Conservation (phyloP, 2,888 invertebrate species). For the Eupithecia vulgata region DNA sequence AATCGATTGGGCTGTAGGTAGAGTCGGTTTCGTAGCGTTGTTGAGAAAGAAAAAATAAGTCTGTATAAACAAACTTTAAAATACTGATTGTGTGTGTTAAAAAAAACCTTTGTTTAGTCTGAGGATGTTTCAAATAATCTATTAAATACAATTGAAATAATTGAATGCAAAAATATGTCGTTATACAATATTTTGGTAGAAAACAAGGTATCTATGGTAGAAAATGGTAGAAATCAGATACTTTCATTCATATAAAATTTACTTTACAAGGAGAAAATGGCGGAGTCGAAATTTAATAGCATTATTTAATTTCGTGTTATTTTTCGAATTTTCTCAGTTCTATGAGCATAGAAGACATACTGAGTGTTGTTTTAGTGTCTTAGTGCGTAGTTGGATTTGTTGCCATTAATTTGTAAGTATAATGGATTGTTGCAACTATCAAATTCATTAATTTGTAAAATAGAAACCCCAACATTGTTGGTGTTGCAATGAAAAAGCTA, state of each 20-base stretch:
- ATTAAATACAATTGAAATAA: too few species aligned
- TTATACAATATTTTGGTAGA: constrained; percentile 31
- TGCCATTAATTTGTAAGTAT: constrained; percentile 74
- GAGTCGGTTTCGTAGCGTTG: too few species aligned
- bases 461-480: constrained; percentile 73
- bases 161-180: too few species aligned
- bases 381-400: constrained; percentile 51
- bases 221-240: constrained; percentile 28
- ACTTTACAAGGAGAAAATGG: constrained; percentile 37
- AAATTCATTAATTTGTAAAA: constrained; percentile 60
- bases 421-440: constrained; percentile 77
- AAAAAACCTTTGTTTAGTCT: too few species aligned
- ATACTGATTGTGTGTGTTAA: too few species aligned
- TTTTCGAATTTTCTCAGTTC: constrained; percentile 20
- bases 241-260: background rate
- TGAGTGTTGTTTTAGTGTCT: background rate
- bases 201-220: constrained; percentile 20
- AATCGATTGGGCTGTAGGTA: too few species aligned
- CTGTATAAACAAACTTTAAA: too few species aligned
- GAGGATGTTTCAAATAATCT: too few species aligned
- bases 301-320: constrained; percentile 3
- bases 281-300: constrained; percentile 30
- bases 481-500: constrained; percentile 75
- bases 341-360: background rate
- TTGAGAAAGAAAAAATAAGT: too few species aligned